Evolutionary conservation across 2,888 invertebrate genomes (phyloP), one percentile per base, ranked within the genome.

Genomic region (Noctua janthina): DNA sequence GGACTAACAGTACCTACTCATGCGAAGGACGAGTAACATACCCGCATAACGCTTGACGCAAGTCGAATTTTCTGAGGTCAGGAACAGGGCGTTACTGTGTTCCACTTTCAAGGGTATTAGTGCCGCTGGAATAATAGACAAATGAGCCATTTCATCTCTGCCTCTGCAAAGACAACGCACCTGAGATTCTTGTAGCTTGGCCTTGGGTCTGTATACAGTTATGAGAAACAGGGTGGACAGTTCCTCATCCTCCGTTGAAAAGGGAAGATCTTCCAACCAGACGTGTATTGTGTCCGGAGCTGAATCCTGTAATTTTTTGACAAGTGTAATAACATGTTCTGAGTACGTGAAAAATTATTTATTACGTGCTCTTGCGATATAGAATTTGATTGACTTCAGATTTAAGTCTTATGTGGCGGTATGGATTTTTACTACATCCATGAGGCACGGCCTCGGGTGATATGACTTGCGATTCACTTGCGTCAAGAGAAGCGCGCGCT

Each of bases 61-160:
- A 29, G 1, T 64, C 29, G 29, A 3, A 64, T 64, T 3, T 35
- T 29, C 64, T 35, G 64, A 20, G 20, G 64, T 20, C 10, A 35
- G 1, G 20, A 39, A 0, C 66, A 66, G 0, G 62, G 20, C 6
- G 10, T 35, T 11, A 66, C 66, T 39, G 20, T 66, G 66, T 39
- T 13, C 66, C 35, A 66, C 11, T 66, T 66, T 39, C 64, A 66
- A 66, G 4, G 66, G 66, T 66, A 66, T 66, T 66, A 66, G 64
- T 66, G 4, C 5, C 7, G 39, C 20, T 66, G 20, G 10, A 66
- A 10, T 66, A 39, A 39, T 66, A 39, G 66, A 66, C 66, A 66
- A 66, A 66, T 66, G 35, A 66, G 20, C 39, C 66, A 66, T 66
- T 66, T 39, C 66, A 39, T 66, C 35, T 66, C 66, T 66, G 66